Evolutionary conservation across 2,888 invertebrate genomes (phyloP).

Genomic region (Chouioia cunea): DNA sequence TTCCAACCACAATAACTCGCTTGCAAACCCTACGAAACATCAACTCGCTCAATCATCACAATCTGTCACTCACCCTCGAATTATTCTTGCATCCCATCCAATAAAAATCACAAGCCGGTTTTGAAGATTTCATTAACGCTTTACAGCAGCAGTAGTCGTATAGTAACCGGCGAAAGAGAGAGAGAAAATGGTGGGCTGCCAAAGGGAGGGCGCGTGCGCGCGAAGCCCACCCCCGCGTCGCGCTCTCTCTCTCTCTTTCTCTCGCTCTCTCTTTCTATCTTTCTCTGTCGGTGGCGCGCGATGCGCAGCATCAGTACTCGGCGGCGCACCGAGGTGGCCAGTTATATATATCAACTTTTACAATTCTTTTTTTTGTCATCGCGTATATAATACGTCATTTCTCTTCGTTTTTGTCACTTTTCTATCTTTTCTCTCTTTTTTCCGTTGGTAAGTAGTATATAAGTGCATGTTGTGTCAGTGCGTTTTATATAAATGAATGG

Average conservation of each 20-base stretch:
- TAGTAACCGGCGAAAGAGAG: too few relatives aligned
- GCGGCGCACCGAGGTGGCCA: background rate
- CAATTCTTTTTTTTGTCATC: background rate
- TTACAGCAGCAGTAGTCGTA: too few relatives aligned
- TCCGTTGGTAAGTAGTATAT: background rate
- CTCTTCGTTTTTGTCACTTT: background rate
- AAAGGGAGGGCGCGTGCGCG: slow-evolving; percentile 1
- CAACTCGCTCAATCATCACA: too few relatives aligned
- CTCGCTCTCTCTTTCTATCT: slow-evolving; percentile 6
- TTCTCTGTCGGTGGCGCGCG: background rate
- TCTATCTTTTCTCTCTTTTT: background rate
- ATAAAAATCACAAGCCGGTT: too few relatives aligned
- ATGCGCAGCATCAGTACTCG: slow-evolving; percentile 14
- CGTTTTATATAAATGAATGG: slow-evolving; percentile 21
- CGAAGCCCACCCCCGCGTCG: background rate
- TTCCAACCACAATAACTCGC: too few relatives aligned
- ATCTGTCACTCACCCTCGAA: too few relatives aligned
- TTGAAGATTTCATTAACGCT: too few relatives aligned
- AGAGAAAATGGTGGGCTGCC: too few relatives aligned
- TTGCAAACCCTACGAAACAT: too few relatives aligned
- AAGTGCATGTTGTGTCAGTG: background rate
- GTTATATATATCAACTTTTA: too few relatives aligned
- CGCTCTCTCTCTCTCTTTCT: slow-evolving; percentile 3
- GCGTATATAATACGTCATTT: too few relatives aligned
- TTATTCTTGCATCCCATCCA: too few relatives aligned